phyloP scores from a whole-genome alignment of 2,888 invertebrate species.

The Xylota sylvarum region DNA sequence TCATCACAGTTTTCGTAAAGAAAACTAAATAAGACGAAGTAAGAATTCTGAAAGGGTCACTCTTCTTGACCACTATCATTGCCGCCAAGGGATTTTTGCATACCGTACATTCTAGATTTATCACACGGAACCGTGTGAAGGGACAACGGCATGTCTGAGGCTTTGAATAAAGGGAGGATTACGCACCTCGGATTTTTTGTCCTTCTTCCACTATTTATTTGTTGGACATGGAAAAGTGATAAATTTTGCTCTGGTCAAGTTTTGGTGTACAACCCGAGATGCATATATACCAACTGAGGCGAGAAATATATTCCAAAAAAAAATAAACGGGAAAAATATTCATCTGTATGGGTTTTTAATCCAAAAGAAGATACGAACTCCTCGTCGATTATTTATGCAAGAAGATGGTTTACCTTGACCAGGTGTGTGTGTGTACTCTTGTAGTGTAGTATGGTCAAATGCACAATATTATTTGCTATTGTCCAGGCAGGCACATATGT shows the following conservation, averaged over 20 bases:
- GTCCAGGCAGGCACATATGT: slow-evolving; percentile 37
- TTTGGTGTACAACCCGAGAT: slow-evolving; percentile 29
- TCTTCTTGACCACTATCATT: slow-evolving; percentile 53
- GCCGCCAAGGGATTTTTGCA: slow-evolving; percentile 70
- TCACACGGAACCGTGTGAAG: slow-evolving; percentile 72
- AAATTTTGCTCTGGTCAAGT: slow-evolving; percentile 69
- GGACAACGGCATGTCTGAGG: slow-evolving; percentile 46
- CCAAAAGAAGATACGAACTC: slow-evolving; percentile 47
- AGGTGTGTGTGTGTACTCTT: slow-evolving; percentile 56
- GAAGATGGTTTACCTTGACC: slow-evolving; percentile 55
- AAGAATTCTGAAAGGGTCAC: slow-evolving; percentile 45
- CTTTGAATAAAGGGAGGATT: slow-evolving; percentile 71
- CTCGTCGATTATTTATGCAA: slow-evolving; percentile 76
- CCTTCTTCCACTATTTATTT: slow-evolving; percentile 65
- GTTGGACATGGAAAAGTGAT: slow-evolving; percentile 71
- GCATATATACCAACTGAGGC: slow-evolving; percentile 66
- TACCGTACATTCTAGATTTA: slow-evolving; percentile 69
- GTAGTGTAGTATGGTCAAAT: slow-evolving; percentile 35
- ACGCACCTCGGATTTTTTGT: slow-evolving; percentile 73
- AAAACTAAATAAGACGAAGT: slow-evolving; percentile 31
- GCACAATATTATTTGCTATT: slow-evolving; percentile 50
- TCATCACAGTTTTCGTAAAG: background rate
- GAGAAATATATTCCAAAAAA: slow-evolving; percentile 66
- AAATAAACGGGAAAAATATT: slow-evolving; percentile 56
- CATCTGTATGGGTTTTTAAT: slow-evolving; percentile 42